Percentiles rank a stretch among this genome's conserved stretches.
These are phyloP conservation scores for Heliothis peltigera DNA, from an alignment of 2,888 invertebrate genomes.

Conservation along the genomic window DNA sequence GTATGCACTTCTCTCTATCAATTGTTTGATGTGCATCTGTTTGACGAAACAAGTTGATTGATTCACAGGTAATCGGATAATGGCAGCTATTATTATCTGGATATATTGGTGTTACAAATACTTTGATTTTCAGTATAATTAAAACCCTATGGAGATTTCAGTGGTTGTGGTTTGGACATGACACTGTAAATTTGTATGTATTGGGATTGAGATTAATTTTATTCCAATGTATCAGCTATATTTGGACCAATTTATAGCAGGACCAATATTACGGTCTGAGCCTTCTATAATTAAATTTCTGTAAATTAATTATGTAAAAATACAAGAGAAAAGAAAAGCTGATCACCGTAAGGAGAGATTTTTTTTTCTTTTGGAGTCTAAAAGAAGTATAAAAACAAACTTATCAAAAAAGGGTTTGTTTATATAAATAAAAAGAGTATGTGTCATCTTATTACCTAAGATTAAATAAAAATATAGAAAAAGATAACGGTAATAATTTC, in stretches of 20 bases:
- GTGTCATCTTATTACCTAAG: too few relatives aligned
- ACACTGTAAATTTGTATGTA: background rate
- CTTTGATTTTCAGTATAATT: background rate
- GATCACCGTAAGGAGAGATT: too few relatives aligned
- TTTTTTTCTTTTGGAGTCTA: too few relatives aligned
- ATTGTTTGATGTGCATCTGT: conserved; percentile 43
- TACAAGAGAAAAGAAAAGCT: too few relatives aligned
- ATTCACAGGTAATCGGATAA: conserved; percentile 31
- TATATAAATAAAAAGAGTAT: too few relatives aligned
- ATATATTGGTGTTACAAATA: background rate
- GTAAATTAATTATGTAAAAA: too few relatives aligned
- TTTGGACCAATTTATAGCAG: background rate
- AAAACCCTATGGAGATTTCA: background rate
- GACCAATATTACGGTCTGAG: too few relatives aligned
- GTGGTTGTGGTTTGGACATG: background rate
- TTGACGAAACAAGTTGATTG: conserved; percentile 43
- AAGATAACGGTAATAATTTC: too few relatives aligned
- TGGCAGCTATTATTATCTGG: background rate
- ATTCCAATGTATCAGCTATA: background rate
- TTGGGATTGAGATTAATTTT: background rate
- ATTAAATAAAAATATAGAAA: too few relatives aligned
- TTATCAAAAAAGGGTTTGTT: too few relatives aligned
- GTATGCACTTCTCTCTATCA: conserved; percentile 24
- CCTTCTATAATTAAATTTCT: too few relatives aligned
- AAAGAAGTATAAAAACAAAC: too few relatives aligned